Percentiles rank a stretch among this genome's conserved stretches.
These are phyloP conservation scores for Anodontia alba DNA, from an alignment of 2,888 invertebrate genomes.

Conservation along the genomic window DNA sequence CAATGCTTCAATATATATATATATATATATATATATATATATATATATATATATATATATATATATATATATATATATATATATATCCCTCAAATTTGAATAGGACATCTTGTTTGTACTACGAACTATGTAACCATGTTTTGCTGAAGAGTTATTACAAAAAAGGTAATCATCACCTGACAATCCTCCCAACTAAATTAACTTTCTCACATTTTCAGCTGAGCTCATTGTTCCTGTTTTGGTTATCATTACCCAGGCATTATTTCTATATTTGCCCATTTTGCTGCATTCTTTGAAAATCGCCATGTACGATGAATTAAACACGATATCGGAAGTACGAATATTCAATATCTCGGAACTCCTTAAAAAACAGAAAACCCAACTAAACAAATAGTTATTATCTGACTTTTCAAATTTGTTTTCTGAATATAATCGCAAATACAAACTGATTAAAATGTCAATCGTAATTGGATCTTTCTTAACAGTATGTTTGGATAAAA, in stretches of 20 bases:
- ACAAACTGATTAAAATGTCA: too few relatives aligned
- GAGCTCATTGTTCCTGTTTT: conserved; percentile 27
- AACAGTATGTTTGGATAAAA: too few relatives aligned
- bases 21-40: too few relatives aligned
- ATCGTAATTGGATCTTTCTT: too few relatives aligned
- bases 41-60: too few relatives aligned
- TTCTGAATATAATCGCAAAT: conserved; percentile 3
- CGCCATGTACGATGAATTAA: conserved; percentile 23
- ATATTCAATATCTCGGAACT: conserved; percentile 33
- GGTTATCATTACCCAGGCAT: conserved; percentile 31
- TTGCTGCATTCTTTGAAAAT: conserved; percentile 23
- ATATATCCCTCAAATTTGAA: conserved; percentile 27
- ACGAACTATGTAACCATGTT: conserved; percentile 19
- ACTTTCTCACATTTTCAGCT: conserved; percentile 19
- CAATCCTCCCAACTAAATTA: conserved; percentile 24
- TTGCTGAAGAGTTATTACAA: conserved; percentile 25
- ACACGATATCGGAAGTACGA: not conserved
- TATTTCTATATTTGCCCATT: too few relatives aligned
- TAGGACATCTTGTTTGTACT: conserved; percentile 29
- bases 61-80: too few relatives aligned
- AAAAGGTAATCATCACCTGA: conserved; percentile 29
- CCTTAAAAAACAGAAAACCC: conserved; percentile 25
- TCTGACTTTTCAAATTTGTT: conserved; percentile 18
- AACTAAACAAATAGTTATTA: conserved; percentile 20
- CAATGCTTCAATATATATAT: too few relatives aligned